Base-by-base conservation (phyloP, 2,888 invertebrate species). In the Leptinotarsa juncta region DNA sequence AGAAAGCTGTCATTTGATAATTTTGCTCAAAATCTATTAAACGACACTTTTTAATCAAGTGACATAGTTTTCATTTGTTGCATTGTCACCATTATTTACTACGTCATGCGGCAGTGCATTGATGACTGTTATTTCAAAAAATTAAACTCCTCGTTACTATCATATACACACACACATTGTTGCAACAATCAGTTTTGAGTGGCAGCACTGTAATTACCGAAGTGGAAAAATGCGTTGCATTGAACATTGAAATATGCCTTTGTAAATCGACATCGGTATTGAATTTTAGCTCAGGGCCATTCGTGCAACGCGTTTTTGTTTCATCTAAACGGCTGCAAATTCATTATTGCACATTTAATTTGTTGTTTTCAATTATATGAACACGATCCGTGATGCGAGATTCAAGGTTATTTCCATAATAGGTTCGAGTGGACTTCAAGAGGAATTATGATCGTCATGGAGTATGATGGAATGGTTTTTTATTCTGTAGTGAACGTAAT, bases 221-320 rank as follows among this genome's bases (percentile, higher is more conserved):
- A 42, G 10, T 42, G 42, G n/a, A 60, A 60, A 62, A 62, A 62
- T 62, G 7, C 26, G 7, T 62, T 32, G 62, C 62, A 62, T 23
- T 60, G 60, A 60, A 62, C 62, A 62, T 62, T 62, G 62, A 62
- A 62, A 62, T 62, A 32, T 32, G 42, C 62, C 42, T 32, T 26
- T n/a, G 7, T 60, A 60, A 60, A 60, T 26, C 12, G 15, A 16
- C 16, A 32, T 62, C 42, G 62, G 62, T 42, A 62, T 62, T 42
- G 62, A 42, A 62, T 62, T 62, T 15, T 62, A 62, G 62, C 62
- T 62, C 62, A 62, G n/a, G 62, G 62, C 62, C 62, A 2, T 42
- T 62, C 62, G 62, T 62, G 62, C 62, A 62, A 62, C 62, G 42
- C 62, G 62, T 62, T 62, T 62, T 62, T 42, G 42, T 62, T 62